These are phyloP conservation scores for Phaethon lepturus DNA, from an alignment of 2,113 vertebrate genomes.

Conservation along the genomic window DNA sequence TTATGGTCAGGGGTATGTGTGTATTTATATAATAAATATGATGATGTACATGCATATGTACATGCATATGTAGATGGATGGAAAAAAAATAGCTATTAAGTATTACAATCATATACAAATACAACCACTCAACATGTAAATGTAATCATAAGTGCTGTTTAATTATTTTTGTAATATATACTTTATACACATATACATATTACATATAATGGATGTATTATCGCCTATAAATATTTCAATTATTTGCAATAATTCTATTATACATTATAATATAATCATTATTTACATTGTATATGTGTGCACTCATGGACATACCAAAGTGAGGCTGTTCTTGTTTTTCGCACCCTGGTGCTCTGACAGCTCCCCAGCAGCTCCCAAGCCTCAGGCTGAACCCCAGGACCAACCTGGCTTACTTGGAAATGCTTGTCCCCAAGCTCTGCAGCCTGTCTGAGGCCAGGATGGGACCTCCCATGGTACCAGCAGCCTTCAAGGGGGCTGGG, in stretches of 20 bases:
- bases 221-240: not conserved
- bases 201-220: not conserved
- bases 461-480: not conserved
- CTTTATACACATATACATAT: not conserved
- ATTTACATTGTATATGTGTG: not conserved
- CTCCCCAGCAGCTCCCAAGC: not conserved
- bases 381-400: rapidly evolving
- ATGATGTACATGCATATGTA: not conserved
- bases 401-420: not conserved
- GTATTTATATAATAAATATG: not conserved
- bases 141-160: not conserved
- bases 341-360: not conserved
- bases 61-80: not conserved
- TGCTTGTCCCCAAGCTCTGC: not conserved
- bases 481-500: not conserved
- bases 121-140: not conserved
- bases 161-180: not conserved
- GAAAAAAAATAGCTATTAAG: not conserved
- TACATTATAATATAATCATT: not conserved
- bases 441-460: not conserved
- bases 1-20: not conserved
- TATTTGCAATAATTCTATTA: not conserved
- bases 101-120: not conserved
- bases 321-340: not conserved
- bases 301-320: not conserved